phyloP scores from a whole-genome alignment of 1,140 invertebrate genomes.

The Hermetia illucens region DNA sequence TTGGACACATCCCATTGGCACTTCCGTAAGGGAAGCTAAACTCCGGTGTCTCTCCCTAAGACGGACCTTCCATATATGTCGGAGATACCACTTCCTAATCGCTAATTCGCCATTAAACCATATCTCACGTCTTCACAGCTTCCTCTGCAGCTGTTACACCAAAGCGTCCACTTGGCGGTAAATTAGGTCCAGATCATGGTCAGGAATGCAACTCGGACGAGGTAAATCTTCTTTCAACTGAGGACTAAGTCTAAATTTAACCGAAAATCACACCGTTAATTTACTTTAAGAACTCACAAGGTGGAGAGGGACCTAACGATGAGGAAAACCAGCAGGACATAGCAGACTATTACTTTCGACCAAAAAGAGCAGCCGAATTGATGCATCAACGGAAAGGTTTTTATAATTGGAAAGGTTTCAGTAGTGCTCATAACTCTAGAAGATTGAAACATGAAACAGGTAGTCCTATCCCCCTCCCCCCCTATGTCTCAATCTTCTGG shows the following conservation, averaged over 20 bases:
- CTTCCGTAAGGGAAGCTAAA: too few species aligned
- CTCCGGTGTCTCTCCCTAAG: too few species aligned
- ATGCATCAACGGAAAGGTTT: slow-evolving; percentile 33
- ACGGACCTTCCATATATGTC: too few species aligned
- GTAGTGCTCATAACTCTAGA: background rate
- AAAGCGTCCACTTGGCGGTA: background rate
- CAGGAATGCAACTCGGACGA: background rate
- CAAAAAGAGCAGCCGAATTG: slow-evolving; percentile 44
- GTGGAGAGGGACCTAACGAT: slow-evolving; percentile 1
- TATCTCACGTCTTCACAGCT: too few species aligned
- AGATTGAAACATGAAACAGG: background rate
- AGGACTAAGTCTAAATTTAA: too few species aligned
- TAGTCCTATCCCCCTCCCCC: too few species aligned
- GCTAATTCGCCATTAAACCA: too few species aligned
- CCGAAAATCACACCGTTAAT: too few species aligned
- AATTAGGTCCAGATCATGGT: background rate
- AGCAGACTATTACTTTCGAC: slow-evolving; percentile 57
- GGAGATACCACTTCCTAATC: too few species aligned
- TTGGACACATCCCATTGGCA: too few species aligned
- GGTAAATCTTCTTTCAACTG: background rate
- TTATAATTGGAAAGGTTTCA: slow-evolving; percentile 34
- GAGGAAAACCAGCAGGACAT: slow-evolving; percentile 41
- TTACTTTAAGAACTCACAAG: too few species aligned
- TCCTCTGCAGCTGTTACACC: background rate
- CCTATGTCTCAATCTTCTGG: too few species aligned